Conservation (phyloP, 1,140 invertebrate genomes). For the Camponotus vicinus region DNA sequence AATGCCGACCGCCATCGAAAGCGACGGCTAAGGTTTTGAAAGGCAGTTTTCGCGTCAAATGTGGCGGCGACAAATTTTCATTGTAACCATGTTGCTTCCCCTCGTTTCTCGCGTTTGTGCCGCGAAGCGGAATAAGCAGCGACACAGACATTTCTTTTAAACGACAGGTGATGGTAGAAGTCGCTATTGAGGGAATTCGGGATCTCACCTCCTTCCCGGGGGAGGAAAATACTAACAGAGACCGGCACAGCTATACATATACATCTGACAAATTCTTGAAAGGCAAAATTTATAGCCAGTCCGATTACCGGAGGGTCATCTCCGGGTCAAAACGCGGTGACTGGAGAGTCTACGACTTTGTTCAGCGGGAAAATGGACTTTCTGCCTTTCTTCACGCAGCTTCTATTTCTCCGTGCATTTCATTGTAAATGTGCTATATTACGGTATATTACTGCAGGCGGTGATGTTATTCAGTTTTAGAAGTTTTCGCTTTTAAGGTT, state of each 20-base stretch:
- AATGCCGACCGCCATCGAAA: slow-evolving; percentile 72
- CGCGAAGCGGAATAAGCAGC: slow-evolving; percentile 51
- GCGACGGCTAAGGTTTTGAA: slow-evolving; percentile 45
- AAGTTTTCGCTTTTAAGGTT: neutral
- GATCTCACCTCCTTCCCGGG: slow-evolving; percentile 28
- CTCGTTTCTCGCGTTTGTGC: slow-evolving; percentile 44
- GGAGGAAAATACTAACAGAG: neutral
- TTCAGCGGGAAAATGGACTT: neutral
- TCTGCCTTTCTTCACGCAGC: slow-evolving; percentile 26
- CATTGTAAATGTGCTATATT: slow-evolving; percentile 45
- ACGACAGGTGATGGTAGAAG: slow-evolving; percentile 80
- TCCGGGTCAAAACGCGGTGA: slow-evolving; percentile 9
- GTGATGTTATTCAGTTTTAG: slow-evolving; percentile 11
- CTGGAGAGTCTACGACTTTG: slow-evolving; percentile 50
- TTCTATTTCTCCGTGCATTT: neutral
- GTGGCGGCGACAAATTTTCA: slow-evolving; percentile 84
- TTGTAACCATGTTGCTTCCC: slow-evolving; percentile 73
- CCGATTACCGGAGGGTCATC: slow-evolving; percentile 6
- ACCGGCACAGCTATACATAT: neutral
- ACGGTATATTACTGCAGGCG: slow-evolving; percentile 15
- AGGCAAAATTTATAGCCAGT: slow-evolving; percentile 72
- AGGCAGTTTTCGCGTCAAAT: slow-evolving; percentile 84
- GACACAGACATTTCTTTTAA: slow-evolving; percentile 66
- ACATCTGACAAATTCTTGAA: slow-evolving; percentile 80
- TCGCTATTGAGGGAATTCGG: slow-evolving; percentile 62